Evolutionary conservation across 2,797 vertebrate species (phyloP).

Genomic region (Buceros bicornis): DNA sequence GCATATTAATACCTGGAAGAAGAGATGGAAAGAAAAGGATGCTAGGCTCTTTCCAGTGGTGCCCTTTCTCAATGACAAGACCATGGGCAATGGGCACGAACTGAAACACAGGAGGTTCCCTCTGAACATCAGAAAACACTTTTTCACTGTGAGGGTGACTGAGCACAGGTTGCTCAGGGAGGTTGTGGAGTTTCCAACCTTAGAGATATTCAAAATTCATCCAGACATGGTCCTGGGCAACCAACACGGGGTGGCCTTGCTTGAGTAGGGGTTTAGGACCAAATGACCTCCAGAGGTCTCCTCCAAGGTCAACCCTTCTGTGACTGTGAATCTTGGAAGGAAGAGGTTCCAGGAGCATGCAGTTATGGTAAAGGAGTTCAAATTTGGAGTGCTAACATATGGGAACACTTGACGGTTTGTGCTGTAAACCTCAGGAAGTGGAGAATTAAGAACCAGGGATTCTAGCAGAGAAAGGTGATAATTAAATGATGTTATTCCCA

Average conservation of each 20-base stretch:
- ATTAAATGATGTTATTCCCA: neutral
- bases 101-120: neutral
- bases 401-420: neutral
- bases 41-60: neutral
- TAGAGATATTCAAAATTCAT: neutral
- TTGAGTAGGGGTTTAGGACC: rapidly evolving
- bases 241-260: neutral
- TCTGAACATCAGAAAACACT: neutral
- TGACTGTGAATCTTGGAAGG: neutral
- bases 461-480: neutral
- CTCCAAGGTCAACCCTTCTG: neutral
- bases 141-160: neutral
- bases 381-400: neutral
- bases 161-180: neutral
- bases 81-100: neutral
- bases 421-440: neutral
- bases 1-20: neutral
- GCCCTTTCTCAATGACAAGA: neutral
- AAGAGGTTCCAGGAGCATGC: neutral
- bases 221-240: neutral
- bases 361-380: neutral
- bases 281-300: neutral
- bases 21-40: neutral
- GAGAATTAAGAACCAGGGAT: neutral
- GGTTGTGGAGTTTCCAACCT: neutral